These are phyloP conservation scores for Troglohyphantes excavatus DNA, from an alignment of 2,888 invertebrate species.

Conservation along the genomic window DNA sequence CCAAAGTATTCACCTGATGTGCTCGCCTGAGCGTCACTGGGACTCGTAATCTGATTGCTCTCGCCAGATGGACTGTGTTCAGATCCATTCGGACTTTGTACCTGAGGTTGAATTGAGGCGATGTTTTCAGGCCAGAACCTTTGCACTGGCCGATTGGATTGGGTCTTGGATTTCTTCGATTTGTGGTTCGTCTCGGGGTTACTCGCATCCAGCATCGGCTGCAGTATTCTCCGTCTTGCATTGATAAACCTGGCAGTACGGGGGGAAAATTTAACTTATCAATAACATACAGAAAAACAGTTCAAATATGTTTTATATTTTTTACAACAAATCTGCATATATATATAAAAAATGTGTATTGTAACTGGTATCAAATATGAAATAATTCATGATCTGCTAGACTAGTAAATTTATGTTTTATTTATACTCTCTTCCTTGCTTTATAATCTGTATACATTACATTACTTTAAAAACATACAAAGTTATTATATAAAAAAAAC, in stretches of 20 bases:
- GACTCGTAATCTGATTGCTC: constrained; percentile 39
- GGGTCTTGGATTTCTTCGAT: constrained; percentile 76
- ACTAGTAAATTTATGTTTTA: no score
- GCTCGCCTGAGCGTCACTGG: constrained; percentile 69
- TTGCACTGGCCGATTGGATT: constrained; percentile 74
- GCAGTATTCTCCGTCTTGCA: constrained; percentile 93
- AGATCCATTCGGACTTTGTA: constrained; percentile 70
- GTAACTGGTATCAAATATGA: no score
- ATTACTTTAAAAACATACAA: no score
- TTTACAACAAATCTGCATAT: not conserved
- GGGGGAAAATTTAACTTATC: not conserved
- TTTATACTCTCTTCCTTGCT: no score
- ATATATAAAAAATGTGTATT: no score
- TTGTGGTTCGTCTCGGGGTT: constrained; percentile 79
- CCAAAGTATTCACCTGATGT: constrained; percentile 74
- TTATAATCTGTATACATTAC: no score
- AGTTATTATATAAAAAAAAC: no score
- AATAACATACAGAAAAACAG: not conserved
- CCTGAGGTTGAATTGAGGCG: constrained; percentile 78
- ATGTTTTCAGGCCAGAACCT: constrained; percentile 80
- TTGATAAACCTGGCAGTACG: constrained; percentile 92
- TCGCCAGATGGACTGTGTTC: constrained; percentile 52
- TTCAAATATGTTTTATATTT: not conserved
- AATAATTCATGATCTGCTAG: no score
- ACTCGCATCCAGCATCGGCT: constrained; percentile 92